Conservation (phyloP, 2,113 vertebrate species). For the Tupaia tana region DNA sequence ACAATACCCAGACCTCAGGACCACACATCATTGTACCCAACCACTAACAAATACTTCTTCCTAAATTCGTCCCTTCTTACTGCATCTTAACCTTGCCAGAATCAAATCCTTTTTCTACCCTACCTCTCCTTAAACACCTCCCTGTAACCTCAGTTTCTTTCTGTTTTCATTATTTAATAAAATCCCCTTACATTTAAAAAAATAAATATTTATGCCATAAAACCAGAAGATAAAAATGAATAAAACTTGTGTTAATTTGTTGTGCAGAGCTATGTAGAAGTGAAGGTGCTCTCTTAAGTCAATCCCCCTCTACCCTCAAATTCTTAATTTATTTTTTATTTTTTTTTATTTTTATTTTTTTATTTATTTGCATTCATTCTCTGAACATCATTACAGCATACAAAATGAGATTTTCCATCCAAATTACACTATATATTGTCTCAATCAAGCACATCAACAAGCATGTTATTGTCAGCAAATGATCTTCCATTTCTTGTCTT, state of each 20-base stretch:
- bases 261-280: conserved; percentile 50
- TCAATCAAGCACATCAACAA: too few relatives aligned
- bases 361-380: too few relatives aligned
- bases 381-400: too few relatives aligned
- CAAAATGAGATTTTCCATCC: too few relatives aligned
- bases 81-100: conserved; percentile 67
- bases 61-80: conserved; percentile 65
- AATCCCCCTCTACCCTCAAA: neutral
- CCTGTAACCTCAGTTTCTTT: conserved; percentile 62
- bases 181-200: conserved; percentile 86
- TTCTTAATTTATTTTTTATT: too few relatives aligned
- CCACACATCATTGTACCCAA: neutral
- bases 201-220: conserved; percentile 89
- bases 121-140: conserved; percentile 58
- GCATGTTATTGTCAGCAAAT: too few relatives aligned
- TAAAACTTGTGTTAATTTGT: conserved; percentile 83
- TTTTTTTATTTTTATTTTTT: too few relatives aligned
- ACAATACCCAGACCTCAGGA: neutral
- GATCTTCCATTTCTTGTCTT: too few relatives aligned
- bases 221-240: conserved; percentile 87
- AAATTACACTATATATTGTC: too few relatives aligned
- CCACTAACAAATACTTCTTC: neutral
- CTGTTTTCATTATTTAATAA: conserved; percentile 81
- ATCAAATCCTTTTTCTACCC: conserved; percentile 56
- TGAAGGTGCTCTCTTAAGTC: neutral